A percentile compares a stretch with the other conserved stretches of the same genome.
These are phyloP conservation scores for Oncopeltus fasciatus DNA, from an alignment of 1,140 invertebrate genomes.

Conservation along the genomic window DNA sequence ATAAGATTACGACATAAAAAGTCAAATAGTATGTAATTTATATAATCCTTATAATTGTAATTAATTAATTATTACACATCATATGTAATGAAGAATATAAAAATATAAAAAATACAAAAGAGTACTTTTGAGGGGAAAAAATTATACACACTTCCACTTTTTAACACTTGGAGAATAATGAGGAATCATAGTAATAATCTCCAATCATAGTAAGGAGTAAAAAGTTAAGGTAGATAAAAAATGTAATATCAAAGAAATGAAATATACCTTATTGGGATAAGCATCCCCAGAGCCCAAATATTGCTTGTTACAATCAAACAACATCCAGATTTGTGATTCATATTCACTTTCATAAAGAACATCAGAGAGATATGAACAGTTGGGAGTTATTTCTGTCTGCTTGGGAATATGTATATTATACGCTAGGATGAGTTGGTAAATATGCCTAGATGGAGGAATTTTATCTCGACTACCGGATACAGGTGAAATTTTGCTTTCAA, in stretches of 20 bases:
- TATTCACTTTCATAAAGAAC: constrained; percentile 87
- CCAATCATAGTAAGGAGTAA: too few relatives aligned
- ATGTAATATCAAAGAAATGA: too few relatives aligned
- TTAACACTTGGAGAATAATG: too few relatives aligned
- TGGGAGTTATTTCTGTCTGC: constrained; percentile 64
- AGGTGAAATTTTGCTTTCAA: constrained; percentile 60
- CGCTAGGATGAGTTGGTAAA: constrained; percentile 75
- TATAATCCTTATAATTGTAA: too few relatives aligned
- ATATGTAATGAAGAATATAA: too few relatives aligned
- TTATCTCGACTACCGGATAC: constrained; percentile 57
- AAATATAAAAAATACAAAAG: too few relatives aligned
- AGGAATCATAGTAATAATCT: too few relatives aligned
- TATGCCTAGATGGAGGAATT: constrained; percentile 70
- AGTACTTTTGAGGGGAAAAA: too few relatives aligned
- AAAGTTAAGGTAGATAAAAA: too few relatives aligned
- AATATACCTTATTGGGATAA: constrained; percentile 60
- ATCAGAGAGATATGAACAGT: constrained; percentile 65
- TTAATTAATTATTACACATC: too few relatives aligned
- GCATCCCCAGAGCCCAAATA: constrained; percentile 73
- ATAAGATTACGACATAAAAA: too few relatives aligned
- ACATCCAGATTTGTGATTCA: constrained; percentile 91
- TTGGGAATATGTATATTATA: constrained; percentile 77
- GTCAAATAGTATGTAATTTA: too few relatives aligned
- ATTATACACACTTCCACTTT: neutral
- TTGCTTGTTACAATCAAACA: constrained; percentile 87